A percentile compares a stretch with the other conserved stretches of the same genome.
Evolutionary conservation across 1,140 invertebrate genomes (phyloP).

Genomic region (Saxidomus purpurata): DNA sequence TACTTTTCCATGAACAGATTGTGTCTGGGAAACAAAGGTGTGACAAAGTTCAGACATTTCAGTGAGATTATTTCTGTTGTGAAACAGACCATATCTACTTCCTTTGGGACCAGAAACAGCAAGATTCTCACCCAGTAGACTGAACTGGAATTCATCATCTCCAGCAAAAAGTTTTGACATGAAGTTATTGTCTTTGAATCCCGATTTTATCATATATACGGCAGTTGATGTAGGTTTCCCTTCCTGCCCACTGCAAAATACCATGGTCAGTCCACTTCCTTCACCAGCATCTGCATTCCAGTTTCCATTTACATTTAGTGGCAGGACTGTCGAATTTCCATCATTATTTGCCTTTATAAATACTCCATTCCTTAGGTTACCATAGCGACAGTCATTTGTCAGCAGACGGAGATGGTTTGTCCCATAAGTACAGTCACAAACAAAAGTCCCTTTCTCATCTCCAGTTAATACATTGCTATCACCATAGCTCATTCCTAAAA

Average conservation of each 20-base stretch:
- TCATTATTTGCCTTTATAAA: constrained; percentile 56
- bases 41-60: neutral
- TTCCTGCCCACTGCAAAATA: constrained; percentile 70
- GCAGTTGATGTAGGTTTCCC: constrained; percentile 17
- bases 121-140: constrained; percentile 27
- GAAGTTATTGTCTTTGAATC: constrained; percentile 70
- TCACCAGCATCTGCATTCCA: constrained; percentile 45
- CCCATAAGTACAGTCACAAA: constrained; percentile 72
- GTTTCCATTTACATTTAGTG: constrained; percentile 69
- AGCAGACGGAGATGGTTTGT: constrained; percentile 72
- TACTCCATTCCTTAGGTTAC: constrained; percentile 71
- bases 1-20: constrained; percentile 61
- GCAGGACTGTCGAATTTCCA: neutral
- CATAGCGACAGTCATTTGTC: constrained; percentile 71
- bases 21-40: constrained; percentile 50
- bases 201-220: constrained; percentile 72
- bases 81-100: constrained; percentile 69
- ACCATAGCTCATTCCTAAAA: no score
- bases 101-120: constrained; percentile 53
- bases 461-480: constrained; percentile 50
- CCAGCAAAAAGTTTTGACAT: constrained; percentile 65
- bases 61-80: constrained; percentile 70
- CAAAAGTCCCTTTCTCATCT: constrained; percentile 72
- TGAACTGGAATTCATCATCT: constrained; percentile 75
- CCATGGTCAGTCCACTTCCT: constrained; percentile 61